A percentile compares a stretch with the other conserved stretches of the same genome.
phyloP scores from a whole-genome alignment of 53 echinoderm and acorn worm genomes.

The Glandiceps talaboti region DNA sequence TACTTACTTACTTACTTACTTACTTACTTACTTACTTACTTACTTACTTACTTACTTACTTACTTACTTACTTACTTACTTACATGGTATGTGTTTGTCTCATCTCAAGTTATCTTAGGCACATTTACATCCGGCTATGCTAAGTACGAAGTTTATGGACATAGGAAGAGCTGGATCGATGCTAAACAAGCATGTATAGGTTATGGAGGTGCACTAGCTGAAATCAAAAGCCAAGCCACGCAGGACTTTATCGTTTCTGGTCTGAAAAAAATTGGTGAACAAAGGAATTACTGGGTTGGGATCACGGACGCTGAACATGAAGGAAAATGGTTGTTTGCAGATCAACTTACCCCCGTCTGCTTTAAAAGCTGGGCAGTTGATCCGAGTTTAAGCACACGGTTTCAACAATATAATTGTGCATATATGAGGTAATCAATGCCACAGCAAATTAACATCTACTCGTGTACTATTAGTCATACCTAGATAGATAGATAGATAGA shows the following conservation, averaged over 20 bases:
- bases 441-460: too few species aligned
- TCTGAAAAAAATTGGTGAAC: neutral
- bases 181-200: neutral
- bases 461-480: too few species aligned
- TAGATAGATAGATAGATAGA: too few species aligned
- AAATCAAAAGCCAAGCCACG: neutral
- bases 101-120: too few species aligned
- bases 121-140: neutral
- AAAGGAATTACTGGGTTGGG: neutral
- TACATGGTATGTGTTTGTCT: too few species aligned
- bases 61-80: too few species aligned
- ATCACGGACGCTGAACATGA: neutral
- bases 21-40: too few species aligned
- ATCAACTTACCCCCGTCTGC: neutral
- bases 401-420: too few species aligned
- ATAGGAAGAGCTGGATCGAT: neutral
- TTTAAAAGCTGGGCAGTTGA: neutral
- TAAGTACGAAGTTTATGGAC: neutral
- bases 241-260: neutral
- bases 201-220: neutral
- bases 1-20: too few species aligned
- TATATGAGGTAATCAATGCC: too few species aligned
- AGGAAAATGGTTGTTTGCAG: neutral
- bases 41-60: too few species aligned
- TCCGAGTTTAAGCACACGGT: neutral